A percentile compares a stretch with the other conserved stretches of the same genome.
Conservation (phyloP, 2,113 vertebrate genomes). For the Chlamydotis undulata region DNA sequence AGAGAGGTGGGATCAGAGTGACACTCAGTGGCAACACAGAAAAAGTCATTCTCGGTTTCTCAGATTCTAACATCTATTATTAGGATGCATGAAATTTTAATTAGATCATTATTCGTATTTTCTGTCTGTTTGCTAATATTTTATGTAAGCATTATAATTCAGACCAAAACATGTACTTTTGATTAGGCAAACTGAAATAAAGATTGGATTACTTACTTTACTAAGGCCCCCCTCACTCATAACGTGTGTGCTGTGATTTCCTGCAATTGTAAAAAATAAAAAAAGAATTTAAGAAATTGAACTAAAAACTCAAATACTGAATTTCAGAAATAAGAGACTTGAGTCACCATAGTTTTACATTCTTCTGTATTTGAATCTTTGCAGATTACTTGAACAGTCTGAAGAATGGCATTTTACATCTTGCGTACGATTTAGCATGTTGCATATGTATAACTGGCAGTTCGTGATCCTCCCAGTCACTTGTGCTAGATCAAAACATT, state of each 20-base stretch:
- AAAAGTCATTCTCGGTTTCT: background rate
- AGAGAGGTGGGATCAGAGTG: slow-evolving; percentile 47
- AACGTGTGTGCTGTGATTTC: background rate
- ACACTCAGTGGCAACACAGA: slow-evolving; percentile 56
- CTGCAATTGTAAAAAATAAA: background rate
- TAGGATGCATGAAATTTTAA: background rate
- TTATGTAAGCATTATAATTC: background rate
- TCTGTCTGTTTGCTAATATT: background rate
- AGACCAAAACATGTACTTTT: background rate
- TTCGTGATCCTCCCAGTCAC: background rate
- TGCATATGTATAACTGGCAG: background rate
- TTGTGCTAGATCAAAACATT: background rate
- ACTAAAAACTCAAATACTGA: background rate
- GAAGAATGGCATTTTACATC: background rate
- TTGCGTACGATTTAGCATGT: background rate
- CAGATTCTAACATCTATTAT: background rate
- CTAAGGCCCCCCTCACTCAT: background rate
- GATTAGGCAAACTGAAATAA: background rate
- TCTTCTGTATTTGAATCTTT: background rate
- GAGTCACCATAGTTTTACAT: background rate
- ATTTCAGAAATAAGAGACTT: background rate
- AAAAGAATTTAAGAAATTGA: background rate
- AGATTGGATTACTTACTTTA: background rate
- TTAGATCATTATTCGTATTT: background rate
- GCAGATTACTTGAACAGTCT: background rate